phyloP scores from a whole-genome alignment of 2,888 invertebrate genomes.

The Cabera pusaria region DNA sequence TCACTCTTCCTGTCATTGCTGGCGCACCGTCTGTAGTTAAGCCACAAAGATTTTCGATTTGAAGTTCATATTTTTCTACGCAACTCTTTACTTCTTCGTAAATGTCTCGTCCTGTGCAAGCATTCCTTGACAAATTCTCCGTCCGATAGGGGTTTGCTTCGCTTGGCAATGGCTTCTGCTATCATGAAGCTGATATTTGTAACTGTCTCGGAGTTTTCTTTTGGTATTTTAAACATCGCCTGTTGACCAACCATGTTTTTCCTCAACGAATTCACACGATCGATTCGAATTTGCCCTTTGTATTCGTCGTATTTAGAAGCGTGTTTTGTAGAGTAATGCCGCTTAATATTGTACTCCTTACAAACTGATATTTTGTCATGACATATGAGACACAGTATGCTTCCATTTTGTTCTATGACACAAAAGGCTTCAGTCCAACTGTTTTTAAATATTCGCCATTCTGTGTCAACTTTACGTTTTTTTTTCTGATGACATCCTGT shows the following conservation, averaged over 20 bases:
- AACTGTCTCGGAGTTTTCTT: slow-evolving; percentile 1
- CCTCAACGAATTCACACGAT: neutral
- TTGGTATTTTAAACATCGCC: slow-evolving; percentile 1
- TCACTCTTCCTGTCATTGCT: too few species aligned
- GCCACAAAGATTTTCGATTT: slow-evolving; percentile 1
- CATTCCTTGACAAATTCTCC: slow-evolving; percentile 2
- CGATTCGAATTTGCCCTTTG: slow-evolving; percentile 5
- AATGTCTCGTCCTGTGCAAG: neutral
- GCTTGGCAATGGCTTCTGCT: neutral
- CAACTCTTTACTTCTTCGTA: slow-evolving; percentile 1
- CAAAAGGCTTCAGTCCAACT: slow-evolving; percentile 2
- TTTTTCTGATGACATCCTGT: neutral
- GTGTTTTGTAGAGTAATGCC: slow-evolving; percentile 8
- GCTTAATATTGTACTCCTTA: slow-evolving; percentile 6
- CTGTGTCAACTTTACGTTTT: slow-evolving; percentile 3
- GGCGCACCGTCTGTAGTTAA: too few species aligned
- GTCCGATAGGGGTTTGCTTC: neutral
- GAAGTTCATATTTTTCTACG: slow-evolving; percentile 2
- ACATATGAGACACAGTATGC: slow-evolving; percentile 2
- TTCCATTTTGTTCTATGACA: neutral
- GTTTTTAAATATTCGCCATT: slow-evolving; percentile 1
- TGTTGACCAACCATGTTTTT: neutral
- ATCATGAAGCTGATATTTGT: neutral
- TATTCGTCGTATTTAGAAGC: slow-evolving; percentile 5
- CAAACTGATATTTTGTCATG: slow-evolving; percentile 5